Percentiles rank a stretch among this genome's conserved stretches.
Conservation (phyloP, 2,113 vertebrate genomes). For the Hyaena hyaena region DNA sequence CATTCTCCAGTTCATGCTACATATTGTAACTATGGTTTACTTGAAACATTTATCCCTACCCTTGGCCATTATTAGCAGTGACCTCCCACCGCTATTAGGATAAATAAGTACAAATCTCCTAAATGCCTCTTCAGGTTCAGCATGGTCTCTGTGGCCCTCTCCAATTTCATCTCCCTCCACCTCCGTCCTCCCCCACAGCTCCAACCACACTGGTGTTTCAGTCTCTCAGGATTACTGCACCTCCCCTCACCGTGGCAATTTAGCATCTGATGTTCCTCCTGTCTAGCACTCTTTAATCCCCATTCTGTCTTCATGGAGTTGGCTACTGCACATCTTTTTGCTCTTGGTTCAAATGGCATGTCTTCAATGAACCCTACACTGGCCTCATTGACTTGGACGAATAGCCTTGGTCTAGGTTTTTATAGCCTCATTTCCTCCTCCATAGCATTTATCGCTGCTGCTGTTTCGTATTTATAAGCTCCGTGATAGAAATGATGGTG, state of each 20-base stretch:
- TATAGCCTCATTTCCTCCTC: neutral
- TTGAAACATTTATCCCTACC: neutral
- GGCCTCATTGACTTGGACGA: neutral
- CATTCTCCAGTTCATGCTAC: neutral
- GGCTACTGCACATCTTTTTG: neutral
- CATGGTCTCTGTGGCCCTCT: neutral
- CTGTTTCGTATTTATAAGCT: neutral
- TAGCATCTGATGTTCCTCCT: neutral
- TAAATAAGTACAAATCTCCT: neutral
- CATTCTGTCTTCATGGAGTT: too few species aligned
- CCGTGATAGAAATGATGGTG: neutral
- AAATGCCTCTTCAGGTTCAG: neutral
- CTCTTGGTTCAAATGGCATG: neutral
- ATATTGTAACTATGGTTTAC: neutral
- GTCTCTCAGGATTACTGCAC: neutral
- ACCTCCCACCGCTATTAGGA: neutral
- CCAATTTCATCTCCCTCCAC: neutral
- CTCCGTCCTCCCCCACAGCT: fast-evolving
- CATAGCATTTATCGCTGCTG: neutral
- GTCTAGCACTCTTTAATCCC: neutral
- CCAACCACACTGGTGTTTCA: neutral
- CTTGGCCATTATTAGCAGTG: too few species aligned
- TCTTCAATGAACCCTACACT: neutral
- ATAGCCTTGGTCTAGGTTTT: neutral
- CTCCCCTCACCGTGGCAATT: neutral